These are phyloP conservation scores for Branchellion lobata DNA, from an alignment of 2,888 invertebrate genomes.

Conservation along the genomic window DNA sequence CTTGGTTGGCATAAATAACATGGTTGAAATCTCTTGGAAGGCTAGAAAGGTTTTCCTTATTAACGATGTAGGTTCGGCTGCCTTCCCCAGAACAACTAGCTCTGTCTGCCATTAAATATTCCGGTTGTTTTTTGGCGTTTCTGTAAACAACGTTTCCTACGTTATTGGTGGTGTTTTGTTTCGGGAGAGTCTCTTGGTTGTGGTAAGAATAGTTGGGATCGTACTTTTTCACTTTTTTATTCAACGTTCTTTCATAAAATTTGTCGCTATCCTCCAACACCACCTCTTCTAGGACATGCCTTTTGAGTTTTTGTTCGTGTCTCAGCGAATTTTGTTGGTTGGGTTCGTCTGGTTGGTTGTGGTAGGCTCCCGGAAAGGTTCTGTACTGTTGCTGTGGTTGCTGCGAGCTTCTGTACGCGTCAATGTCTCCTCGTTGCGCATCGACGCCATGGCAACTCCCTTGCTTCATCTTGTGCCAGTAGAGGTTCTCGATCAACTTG, in stretches of 20 bases:
- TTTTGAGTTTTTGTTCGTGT: conserved; percentile 45
- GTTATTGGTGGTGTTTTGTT: background rate
- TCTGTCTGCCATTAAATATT: background rate
- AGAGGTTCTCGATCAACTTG: conserved; percentile 28
- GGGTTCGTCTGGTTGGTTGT: conserved; percentile 17
- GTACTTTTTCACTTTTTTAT: conserved; percentile 18
- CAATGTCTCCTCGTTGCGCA: conserved; percentile 14
- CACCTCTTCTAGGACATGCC: conserved; percentile 44
- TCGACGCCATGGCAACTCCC: conserved; percentile 9
- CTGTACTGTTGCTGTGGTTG: no score
- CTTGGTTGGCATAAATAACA: background rate
- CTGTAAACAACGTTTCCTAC: background rate
- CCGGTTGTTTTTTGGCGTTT: background rate
- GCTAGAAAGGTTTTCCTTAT: background rate
- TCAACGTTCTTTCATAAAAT: conserved; percentile 42
- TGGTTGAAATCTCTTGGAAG: background rate
- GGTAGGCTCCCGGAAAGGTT: background rate
- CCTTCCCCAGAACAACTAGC: background rate
- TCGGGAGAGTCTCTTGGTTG: background rate
- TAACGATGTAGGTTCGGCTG: background rate
- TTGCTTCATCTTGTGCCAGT: conserved; percentile 23
- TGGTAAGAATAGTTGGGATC: background rate
- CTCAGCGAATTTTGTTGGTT: conserved; percentile 18
- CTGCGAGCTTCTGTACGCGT: background rate
- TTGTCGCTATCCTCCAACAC: conserved; percentile 44